These are phyloP conservation scores for Gallinago undulata DNA, from an alignment of 2,113 vertebrate species.

Conservation along the genomic window DNA sequence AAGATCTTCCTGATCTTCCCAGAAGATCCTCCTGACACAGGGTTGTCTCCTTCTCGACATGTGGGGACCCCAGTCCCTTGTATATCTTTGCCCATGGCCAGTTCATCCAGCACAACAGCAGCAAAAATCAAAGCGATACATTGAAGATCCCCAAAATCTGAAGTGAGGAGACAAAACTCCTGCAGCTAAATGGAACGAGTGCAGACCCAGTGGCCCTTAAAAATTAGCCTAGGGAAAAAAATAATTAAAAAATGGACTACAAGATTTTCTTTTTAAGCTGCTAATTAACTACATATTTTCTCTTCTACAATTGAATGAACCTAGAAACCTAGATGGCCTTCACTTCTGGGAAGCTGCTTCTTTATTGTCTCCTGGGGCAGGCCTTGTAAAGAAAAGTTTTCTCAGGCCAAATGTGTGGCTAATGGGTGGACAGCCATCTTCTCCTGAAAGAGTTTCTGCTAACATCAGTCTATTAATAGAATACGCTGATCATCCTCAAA, in stretches of 20 bases:
- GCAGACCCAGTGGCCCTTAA: not conserved
- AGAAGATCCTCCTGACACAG: not conserved
- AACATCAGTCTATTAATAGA: slow-evolving; percentile 42
- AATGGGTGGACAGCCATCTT: not conserved
- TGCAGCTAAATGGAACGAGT: rapidly evolving
- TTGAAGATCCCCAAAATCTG: not conserved
- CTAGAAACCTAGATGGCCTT: not conserved
- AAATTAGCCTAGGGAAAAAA: not conserved
- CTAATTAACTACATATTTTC: not conserved
- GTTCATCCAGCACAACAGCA: not conserved
- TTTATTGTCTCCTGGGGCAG: not conserved
- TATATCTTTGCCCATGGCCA: not conserved
- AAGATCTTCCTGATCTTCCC: not conserved
- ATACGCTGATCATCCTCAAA: not conserved
- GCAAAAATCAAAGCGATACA: not conserved
- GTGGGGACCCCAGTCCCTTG: not conserved
- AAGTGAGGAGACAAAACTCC: not conserved
- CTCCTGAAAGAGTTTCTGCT: not conserved
- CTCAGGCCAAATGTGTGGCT: not conserved
- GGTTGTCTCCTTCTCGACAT: rapidly evolving
- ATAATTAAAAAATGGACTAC: too few species aligned
- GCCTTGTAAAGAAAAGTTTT: not conserved
- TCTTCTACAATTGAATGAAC: not conserved
- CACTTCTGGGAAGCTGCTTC: not conserved
- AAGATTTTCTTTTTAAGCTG: not conserved